These are phyloP conservation scores for Ptychodera flava DNA, from an alignment of 35 echinoderm and acorn worm genomes.

Conservation along the genomic window DNA sequence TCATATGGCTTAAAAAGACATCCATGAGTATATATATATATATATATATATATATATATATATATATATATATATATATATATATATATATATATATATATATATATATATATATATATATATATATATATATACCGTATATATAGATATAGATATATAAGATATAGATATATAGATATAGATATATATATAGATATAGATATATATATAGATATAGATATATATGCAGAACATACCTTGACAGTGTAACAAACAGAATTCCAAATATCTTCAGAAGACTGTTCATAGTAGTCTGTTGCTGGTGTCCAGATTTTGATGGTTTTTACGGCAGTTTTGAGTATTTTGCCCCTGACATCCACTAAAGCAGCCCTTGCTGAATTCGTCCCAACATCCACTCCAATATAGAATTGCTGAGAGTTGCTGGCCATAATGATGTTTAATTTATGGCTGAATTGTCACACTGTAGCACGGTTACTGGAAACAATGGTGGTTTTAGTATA, in stretches of 20 bases:
- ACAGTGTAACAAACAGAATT: slow-evolving; percentile 52
- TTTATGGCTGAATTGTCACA: too few species aligned
- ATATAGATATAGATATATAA: neutral
- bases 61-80: too few species aligned
- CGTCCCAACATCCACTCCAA: slow-evolving; percentile 93
- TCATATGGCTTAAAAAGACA: too few species aligned
- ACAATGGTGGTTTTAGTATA: too few species aligned
- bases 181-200: too few species aligned
- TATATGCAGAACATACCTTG: slow-evolving; percentile 47
- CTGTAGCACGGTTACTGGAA: too few species aligned
- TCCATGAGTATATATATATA: too few species aligned
- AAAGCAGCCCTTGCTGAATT: slow-evolving; percentile 67
- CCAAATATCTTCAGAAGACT: slow-evolving; percentile 88
- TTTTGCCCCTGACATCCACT: slow-evolving; percentile 36
- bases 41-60: too few species aligned
- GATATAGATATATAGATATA: neutral
- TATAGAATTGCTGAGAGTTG: too few species aligned
- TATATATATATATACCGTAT: neutral
- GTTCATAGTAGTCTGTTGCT: slow-evolving; percentile 59
- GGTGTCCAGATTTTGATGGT: slow-evolving; percentile 70
- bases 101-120: too few species aligned
- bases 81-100: too few species aligned
- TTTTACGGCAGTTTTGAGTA: slow-evolving; percentile 25
- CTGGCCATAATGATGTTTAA: too few species aligned
- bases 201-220: neutral